Evolutionary conservation across 1,140 invertebrate genomes (phyloP).

Genomic region (Telenomus remus): DNA sequence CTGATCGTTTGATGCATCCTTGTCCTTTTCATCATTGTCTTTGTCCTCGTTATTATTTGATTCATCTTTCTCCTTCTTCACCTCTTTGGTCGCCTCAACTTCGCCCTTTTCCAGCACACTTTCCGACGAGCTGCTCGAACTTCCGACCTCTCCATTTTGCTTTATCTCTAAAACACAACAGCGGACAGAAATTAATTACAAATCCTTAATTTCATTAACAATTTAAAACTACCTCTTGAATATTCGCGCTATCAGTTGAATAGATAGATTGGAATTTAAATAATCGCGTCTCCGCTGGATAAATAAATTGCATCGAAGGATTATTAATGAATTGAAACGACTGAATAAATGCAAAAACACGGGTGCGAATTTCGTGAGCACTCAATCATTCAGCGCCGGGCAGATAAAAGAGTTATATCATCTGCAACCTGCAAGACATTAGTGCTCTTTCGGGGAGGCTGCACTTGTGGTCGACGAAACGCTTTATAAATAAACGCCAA

Average conservation of each 20-base stretch:
- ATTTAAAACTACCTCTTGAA: neutral
- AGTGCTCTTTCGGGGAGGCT: slow-evolving; percentile 39
- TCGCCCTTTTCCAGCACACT: slow-evolving; percentile 75
- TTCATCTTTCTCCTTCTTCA: slow-evolving; percentile 70
- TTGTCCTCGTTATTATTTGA: slow-evolving; percentile 69
- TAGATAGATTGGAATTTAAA: too few species aligned
- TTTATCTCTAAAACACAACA: slow-evolving; percentile 62
- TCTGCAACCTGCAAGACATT: slow-evolving; percentile 17
- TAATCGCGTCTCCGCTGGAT: too few species aligned
- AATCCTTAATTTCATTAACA: too few species aligned
- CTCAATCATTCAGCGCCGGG: slow-evolving; percentile 8
- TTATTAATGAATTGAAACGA: too few species aligned
- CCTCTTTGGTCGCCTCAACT: slow-evolving; percentile 76
- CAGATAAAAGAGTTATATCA: slow-evolving; percentile 37
- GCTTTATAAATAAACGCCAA: slow-evolving; percentile 73
- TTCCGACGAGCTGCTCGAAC: slow-evolving; percentile 61
- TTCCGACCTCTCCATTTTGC: slow-evolving; percentile 61
- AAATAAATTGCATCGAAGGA: too few species aligned
- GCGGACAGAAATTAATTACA: too few species aligned
- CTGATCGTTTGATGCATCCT: slow-evolving; percentile 75
- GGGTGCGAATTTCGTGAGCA: neutral
- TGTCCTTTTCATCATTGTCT: slow-evolving; percentile 68
- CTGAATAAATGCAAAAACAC: neutral
- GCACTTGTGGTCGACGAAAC: slow-evolving; percentile 62
- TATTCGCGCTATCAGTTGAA: too few species aligned